Base-by-base conservation (phyloP, 1,140 invertebrate species). In the Glossosoma conforme region DNA sequence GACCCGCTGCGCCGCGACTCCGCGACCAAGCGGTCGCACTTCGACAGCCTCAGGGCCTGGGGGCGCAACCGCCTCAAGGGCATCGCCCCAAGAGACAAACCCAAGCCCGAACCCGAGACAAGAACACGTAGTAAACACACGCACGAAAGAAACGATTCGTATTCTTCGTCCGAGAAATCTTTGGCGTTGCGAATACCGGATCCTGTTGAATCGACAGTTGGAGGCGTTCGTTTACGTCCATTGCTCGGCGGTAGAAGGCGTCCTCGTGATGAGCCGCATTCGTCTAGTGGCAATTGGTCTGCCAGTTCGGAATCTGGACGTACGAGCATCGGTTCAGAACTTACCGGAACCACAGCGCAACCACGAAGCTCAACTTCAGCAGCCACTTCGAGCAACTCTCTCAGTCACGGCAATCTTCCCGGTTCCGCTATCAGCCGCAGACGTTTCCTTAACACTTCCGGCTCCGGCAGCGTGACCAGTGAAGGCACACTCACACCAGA, bases 221-320 rank as follows among this genome's bases (percentile, higher is more conserved):
- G 82, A 62, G 75, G 82, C 45, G 73, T 85, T 56, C 60, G 76
- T 17, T 67, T 77, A 59, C 60, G 77, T 13, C 71, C 74, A 15
- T 77, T 79, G 35, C 68, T 80, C 44, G 71, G 77, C 18, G 33
- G 19, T 2, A 69, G 72, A 56, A 67, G 65, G 54, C 14, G 61
- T 51, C 74, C 76, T 40, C 81, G 80, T 64, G 86, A 88, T 48
- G 89, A 91, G 63, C 82, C 85, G 17, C 86, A 91, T 68, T 93
- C 89, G 1, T 92, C 89, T 32, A 91, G 88, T 51, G 93, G 93
- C 35, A 94, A 95, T 68, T 95, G 93, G 93, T 92, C 89, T 60
- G 89, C 89, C 24, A 91, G 88, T 61, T 93, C 88, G 1, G 87
- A 90, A 67, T 93, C 87, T 56, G 91, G 90, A 28, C 74, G 90